These are phyloP conservation scores for Choloepus hoffmanni DNA, from an alignment of 2,113 vertebrate genomes.

Conservation along the genomic window DNA sequence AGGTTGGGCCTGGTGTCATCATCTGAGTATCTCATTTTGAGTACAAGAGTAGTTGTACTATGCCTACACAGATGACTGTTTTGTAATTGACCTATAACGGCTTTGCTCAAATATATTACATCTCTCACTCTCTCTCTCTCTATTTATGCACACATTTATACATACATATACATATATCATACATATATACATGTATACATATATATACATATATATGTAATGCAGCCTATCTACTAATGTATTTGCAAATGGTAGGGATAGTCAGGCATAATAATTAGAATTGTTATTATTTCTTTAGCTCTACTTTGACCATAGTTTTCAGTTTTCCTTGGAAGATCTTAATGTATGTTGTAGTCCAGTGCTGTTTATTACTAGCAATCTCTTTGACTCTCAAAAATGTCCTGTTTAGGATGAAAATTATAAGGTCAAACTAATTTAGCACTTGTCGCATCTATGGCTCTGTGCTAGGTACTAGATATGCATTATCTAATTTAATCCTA, in stretches of 20 bases:
- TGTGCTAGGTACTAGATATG: not conserved
- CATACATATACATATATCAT: no score
- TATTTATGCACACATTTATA: no score
- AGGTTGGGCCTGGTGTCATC: not conserved
- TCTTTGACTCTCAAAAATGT: not conserved
- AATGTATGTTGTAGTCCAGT: not conserved
- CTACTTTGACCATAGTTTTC: not conserved
- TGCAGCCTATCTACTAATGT: not conserved
- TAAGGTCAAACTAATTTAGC: not conserved
- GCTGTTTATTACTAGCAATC: constrained; percentile 20
- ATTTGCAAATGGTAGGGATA: not conserved
- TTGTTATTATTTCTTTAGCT: not conserved
- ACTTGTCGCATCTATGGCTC: not conserved
- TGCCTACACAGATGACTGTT: not conserved
- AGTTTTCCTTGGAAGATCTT: not conserved
- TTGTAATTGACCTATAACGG: not conserved
- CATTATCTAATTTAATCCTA: not conserved
- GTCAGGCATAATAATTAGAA: not conserved
- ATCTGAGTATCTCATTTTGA: not conserved
- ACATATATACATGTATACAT: no score
- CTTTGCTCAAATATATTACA: not conserved
- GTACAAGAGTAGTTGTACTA: not conserved
- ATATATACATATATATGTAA: not conserved
- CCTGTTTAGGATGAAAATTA: not conserved
- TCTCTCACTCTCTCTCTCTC: no score